phyloP scores from a whole-genome alignment of 2,797 vertebrate genomes.

The Tympanoctomys barrerae region DNA sequence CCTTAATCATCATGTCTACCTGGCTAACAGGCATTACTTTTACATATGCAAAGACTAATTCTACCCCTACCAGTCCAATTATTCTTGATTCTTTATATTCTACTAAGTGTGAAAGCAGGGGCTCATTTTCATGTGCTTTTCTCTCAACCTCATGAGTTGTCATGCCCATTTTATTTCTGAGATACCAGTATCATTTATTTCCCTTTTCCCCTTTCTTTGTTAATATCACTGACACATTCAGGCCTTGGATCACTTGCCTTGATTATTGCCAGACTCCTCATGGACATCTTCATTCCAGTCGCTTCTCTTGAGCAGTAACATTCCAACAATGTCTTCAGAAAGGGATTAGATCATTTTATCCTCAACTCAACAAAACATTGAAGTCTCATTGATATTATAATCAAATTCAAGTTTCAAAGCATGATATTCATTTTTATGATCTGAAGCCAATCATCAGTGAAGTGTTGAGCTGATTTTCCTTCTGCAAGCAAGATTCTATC shows the following conservation, averaged over 20 bases:
- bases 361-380: conserved; percentile 30
- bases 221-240: too few species aligned
- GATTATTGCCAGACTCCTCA: neutral
- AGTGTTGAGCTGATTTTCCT: conserved; percentile 46
- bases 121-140: neutral
- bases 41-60: neutral
- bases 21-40: neutral
- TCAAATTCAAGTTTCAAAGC: conserved; percentile 57
- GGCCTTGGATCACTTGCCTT: neutral
- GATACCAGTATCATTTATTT: neutral
- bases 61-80: neutral
- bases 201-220: neutral
- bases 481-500: conserved; percentile 48
- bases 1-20: neutral
- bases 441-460: conserved; percentile 33
- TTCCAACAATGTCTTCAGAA: neutral
- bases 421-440: conserved; percentile 37
- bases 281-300: neutral
- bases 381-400: conserved; percentile 8
- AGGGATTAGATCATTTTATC: neutral
- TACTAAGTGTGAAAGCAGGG: neutral
- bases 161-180: neutral
- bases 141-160: neutral
- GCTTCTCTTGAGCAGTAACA: neutral
- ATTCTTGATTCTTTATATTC: neutral